phyloP scores from a whole-genome alignment of 2,797 vertebrate genomes.

The Sebastes minor region DNA sequence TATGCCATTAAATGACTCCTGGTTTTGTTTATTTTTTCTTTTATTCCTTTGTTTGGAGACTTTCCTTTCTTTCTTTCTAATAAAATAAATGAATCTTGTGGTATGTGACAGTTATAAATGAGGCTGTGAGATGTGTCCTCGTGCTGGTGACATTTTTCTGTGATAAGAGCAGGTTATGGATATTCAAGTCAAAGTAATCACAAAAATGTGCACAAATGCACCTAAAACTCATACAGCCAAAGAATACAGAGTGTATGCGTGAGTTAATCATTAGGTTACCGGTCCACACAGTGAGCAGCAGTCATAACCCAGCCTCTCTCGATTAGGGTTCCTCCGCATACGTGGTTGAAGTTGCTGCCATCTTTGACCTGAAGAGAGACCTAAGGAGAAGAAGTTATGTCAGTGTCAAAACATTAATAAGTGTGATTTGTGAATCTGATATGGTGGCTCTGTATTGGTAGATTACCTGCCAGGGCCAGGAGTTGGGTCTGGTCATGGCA shows the following conservation, averaged over 20 bases:
- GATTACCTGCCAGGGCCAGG: conserved; percentile 85
- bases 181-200: conserved; percentile 2
- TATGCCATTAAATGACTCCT: neutral
- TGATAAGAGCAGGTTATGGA: neutral
- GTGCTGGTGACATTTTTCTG: no score
- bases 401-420: neutral
- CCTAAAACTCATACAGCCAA: neutral
- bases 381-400: conserved; percentile 60
- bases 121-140: conserved; percentile 8
- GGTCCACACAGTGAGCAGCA: conserved; percentile 90
- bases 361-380: conserved; percentile 88
- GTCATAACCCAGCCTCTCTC: conserved; percentile 86
- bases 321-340: conserved; percentile 86
- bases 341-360: no score
- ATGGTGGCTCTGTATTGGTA: neutral
- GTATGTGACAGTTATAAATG: conserved; percentile 31
- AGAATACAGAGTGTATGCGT: neutral
- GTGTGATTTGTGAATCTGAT: neutral
- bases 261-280: conserved; percentile 63
- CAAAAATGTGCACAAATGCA: neutral
- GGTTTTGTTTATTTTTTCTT: neutral
- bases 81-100: neutral
- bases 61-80: neutral
- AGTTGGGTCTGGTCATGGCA: conserved; percentile 68
- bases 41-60: neutral